These are phyloP conservation scores for Phaethornis superciliosus DNA, from an alignment of 2,113 vertebrate genomes.

Conservation along the genomic window DNA sequence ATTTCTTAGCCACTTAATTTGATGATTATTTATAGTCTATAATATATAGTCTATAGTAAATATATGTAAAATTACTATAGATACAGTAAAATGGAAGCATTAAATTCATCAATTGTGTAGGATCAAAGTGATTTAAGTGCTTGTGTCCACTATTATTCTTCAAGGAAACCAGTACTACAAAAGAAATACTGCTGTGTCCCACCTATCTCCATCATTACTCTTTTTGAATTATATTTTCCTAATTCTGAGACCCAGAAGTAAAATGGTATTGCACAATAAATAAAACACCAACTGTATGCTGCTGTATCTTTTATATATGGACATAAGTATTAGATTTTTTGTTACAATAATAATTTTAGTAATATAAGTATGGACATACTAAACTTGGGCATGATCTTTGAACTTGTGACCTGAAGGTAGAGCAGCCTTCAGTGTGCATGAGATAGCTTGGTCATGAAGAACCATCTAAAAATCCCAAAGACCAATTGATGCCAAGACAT, in stretches of 20 bases:
- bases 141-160: neutral
- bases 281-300: neutral
- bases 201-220: neutral
- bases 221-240: neutral
- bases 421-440: neutral
- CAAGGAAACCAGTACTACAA: neutral
- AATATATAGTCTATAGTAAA: no score
- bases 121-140: neutral
- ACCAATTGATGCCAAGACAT: neutral
- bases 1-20: neutral
- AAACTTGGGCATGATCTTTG: neutral
- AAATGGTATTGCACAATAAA: neutral
- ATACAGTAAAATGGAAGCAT: neutral
- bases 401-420: neutral
- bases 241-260: neutral
- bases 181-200: neutral
- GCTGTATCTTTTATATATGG: neutral
- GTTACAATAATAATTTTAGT: neutral
- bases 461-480: neutral
- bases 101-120: neutral
- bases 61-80: no score
- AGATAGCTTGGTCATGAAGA: rapidly evolving
- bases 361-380: neutral
- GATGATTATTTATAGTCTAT: slow-evolving; percentile 21
- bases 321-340: neutral